These are phyloP conservation scores for Anser cygnoides DNA, from an alignment of 2,113 vertebrate genomes.

Conservation along the genomic window DNA sequence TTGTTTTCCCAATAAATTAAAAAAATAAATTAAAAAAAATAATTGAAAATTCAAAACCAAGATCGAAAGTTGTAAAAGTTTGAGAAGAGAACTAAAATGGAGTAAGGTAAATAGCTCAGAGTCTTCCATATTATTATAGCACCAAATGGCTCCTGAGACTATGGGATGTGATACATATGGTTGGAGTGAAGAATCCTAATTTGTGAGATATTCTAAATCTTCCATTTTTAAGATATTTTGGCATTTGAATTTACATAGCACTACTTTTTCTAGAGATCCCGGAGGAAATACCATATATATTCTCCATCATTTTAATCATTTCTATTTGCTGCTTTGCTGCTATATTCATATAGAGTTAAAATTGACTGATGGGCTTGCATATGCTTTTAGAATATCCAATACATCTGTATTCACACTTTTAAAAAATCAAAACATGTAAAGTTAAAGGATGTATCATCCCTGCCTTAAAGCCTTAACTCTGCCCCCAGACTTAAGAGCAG, in stretches of 20 bases:
- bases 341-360: background rate
- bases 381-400: background rate
- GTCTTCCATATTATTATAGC: background rate
- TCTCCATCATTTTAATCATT: background rate
- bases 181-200: background rate
- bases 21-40: background rate
- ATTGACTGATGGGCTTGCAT: background rate
- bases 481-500: background rate
- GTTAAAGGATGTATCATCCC: background rate
- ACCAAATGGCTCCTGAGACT: background rate
- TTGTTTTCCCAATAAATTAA: background rate
- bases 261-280: background rate
- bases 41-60: background rate
- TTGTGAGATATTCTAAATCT: background rate
- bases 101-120: background rate
- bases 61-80: background rate
- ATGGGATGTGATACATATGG: background rate
- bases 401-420: background rate
- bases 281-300: background rate
- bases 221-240: background rate
- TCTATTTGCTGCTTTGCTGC: background rate
- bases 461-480: conserved; percentile 7
- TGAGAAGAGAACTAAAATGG: background rate
- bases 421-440: background rate
- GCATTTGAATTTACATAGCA: background rate